These are phyloP conservation scores for Dolichopus griseipennis DNA, from an alignment of 2,888 invertebrate genomes.

Conservation along the genomic window DNA sequence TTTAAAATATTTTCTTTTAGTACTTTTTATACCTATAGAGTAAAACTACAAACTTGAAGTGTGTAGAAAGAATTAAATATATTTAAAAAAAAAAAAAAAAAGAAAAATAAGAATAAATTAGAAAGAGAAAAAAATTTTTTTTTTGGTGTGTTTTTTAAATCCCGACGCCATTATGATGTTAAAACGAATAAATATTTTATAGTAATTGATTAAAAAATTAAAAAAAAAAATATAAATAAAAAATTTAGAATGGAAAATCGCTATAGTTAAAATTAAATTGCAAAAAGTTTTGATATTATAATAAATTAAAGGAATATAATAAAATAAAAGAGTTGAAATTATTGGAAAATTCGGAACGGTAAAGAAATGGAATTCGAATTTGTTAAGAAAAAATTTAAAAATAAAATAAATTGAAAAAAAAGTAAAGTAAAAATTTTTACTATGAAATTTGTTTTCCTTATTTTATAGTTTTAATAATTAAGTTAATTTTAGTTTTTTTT, in stretches of 20 bases:
- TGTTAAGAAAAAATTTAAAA: no score
- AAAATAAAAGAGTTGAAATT: no score
- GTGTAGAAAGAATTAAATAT: conserved; percentile 1
- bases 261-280: not conserved
- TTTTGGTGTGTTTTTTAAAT: conserved; percentile 1
- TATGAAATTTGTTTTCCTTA: no score
- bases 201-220: not conserved
- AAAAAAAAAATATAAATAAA: not conserved
- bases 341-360: no score
- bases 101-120: not conserved
- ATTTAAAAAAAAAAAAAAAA: not conserved
- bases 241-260: not conserved
- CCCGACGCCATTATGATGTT: conserved; percentile 23
- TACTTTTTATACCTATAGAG: conserved; percentile 4
- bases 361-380: no score
- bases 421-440: no score
- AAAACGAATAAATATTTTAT: conserved; percentile 4
- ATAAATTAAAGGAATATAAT: no score
- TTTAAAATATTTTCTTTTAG: conserved; percentile 6
- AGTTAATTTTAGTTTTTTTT: no score
- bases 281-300: no score
- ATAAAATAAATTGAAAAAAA: no score
- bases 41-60: not conserved
- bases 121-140: not conserved
- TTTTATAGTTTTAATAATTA: no score